Evolutionary conservation across 2,797 vertebrate genomes (phyloP), one percentile per base, ranked within the genome.

Genomic region (Sebastes flavidus): DNA sequence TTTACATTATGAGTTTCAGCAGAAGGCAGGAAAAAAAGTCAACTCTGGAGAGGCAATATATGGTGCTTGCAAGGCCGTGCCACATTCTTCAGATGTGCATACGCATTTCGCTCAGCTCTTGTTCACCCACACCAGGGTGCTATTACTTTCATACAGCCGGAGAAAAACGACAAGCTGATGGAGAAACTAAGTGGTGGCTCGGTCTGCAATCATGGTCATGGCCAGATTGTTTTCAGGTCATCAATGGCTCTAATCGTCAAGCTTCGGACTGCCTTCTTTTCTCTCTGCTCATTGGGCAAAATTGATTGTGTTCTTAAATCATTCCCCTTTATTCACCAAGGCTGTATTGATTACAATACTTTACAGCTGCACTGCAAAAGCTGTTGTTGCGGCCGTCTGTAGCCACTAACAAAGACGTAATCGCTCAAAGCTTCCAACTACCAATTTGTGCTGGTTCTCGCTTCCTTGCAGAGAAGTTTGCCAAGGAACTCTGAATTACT

Each of bases 261-360:
- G 83, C 79, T 67, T 78, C 11, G 25, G 59, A 63, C 80, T 83
- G 82, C 74, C 59, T 79, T 82, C 82, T 79, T 77, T 72, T 74
- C 79, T 80, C 66, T 82, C 84, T 75, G 69, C 79, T 90, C 85
- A 87, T 89, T 89, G 80, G 84, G 71, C 77, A 81, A 87, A 91
- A 93, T 90, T 88, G 93, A 92, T 92, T 93, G 82, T 89, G 80
- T 91, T 94, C 82, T 88, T 90, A 91, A 90, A 92, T 86, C 75
- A 29, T 77, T 72, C 82, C 85, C 77, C 79, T 88, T 93, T 88
- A 91, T 92, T 90, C 87, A 89, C 85, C 90, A 82, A 80, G 81
- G 65, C 86, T 49, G 60, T 91, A 92, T 92, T 83, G 94, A 95
- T 94, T 83, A 87, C 77, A 90, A 82, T 91, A 82, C 83, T 91